Evolutionary conservation across 2,113 vertebrate species (phyloP).

Genomic region (Crypturellus undulatus): DNA sequence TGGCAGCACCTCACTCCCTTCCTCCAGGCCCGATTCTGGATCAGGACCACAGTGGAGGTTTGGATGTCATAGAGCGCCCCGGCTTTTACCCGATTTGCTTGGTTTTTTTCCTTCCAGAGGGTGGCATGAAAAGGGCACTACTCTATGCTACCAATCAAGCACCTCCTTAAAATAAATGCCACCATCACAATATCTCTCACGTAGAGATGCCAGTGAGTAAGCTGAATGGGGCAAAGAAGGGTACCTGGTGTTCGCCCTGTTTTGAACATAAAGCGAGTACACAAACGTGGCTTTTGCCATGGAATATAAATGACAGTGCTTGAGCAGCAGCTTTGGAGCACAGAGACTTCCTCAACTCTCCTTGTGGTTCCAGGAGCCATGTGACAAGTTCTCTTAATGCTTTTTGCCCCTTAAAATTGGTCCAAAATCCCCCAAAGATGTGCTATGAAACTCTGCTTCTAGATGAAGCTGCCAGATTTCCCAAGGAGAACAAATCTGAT

Average conservation of each 20-base stretch:
- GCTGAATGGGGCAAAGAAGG: slow-evolving; percentile 41
- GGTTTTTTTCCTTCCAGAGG: neutral
- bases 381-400: slow-evolving; percentile 19
- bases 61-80: slow-evolving; percentile 18
- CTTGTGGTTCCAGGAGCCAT: slow-evolving; percentile 18
- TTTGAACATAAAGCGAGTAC: slow-evolving; percentile 39
- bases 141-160: slow-evolving; percentile 59
- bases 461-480: slow-evolving; percentile 36
- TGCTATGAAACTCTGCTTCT: slow-evolving; percentile 7
- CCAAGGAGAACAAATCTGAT: slow-evolving; percentile 32
- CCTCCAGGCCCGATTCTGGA: slow-evolving; percentile 57
- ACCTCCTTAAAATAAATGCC: slow-evolving; percentile 63
- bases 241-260: slow-evolving; percentile 65
- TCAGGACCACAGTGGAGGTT: slow-evolving; percentile 64
- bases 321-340: neutral
- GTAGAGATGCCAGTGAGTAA: slow-evolving; percentile 49
- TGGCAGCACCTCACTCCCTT: slow-evolving; percentile 50
- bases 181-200: slow-evolving; percentile 53
- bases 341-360: slow-evolving; percentile 1
- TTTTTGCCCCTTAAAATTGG: slow-evolving; percentile 37
- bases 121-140: slow-evolving; percentile 63
- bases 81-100: too few species aligned
- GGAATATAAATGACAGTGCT: slow-evolving; percentile 55
- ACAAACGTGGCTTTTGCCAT: slow-evolving; percentile 23
- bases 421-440: slow-evolving; percentile 10